These are phyloP conservation scores for Scaptomyza caliginosa DNA, from an alignment of 2,888 invertebrate species.

Conservation along the genomic window DNA sequence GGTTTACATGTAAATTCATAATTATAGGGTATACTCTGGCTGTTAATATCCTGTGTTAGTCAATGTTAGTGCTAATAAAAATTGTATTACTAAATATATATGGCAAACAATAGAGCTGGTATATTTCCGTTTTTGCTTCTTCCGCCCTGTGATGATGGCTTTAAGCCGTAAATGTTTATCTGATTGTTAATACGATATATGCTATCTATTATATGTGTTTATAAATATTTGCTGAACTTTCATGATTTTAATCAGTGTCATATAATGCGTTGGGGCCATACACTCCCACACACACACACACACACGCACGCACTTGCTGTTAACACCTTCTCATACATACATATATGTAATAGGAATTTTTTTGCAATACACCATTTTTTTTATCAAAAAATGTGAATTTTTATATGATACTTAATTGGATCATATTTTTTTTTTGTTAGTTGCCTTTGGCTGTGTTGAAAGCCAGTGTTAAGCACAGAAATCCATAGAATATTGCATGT, in stretches of 20 bases:
- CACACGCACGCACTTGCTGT: conserved; percentile 12
- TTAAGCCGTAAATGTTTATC: conserved; percentile 57
- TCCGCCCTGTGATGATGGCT: conserved; percentile 12
- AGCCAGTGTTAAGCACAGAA: not conserved
- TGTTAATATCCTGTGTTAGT: not conserved
- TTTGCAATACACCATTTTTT: conserved; percentile 9
- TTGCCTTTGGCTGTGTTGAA: not conserved
- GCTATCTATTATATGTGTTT: not conserved
- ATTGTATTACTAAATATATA: conserved; percentile 38
- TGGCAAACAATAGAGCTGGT: conserved; percentile 32
- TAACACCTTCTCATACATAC: conserved; percentile 47
- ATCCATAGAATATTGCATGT: not conserved
- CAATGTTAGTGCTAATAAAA: conserved; percentile 40
- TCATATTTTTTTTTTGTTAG: not conserved
- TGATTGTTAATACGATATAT: conserved; percentile 33
- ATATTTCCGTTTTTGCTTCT: conserved; percentile 1
- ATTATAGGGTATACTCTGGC: conserved; percentile 2
- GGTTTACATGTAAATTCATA: not conserved
- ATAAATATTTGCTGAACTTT: conserved; percentile 48
- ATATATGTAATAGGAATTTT: conserved; percentile 40
- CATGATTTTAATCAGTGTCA: conserved; percentile 53
- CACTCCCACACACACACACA: not conserved
- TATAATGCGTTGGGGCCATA: conserved; percentile 26
- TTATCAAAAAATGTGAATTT: conserved; percentile 1
- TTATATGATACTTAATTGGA: conserved; percentile 8